phyloP scores from a whole-genome alignment of 2,797 vertebrate species.

The Notolepis coatsorum region DNA sequence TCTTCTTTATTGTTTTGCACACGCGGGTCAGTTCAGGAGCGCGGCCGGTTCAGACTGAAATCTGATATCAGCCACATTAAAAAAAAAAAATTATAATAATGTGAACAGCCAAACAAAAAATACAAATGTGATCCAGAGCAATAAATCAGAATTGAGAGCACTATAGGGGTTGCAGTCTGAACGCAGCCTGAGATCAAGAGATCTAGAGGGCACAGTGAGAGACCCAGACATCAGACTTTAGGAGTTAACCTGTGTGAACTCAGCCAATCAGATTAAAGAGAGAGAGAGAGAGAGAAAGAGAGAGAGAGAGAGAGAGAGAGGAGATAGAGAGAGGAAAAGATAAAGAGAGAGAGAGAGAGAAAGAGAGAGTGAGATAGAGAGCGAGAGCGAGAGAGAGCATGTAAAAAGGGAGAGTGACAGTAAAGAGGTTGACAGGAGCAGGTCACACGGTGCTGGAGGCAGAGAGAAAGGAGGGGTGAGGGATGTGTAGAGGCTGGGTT shows the following conservation, averaged over 20 bases:
- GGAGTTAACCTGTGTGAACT: conserved; percentile 5
- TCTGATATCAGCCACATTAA: too few species aligned
- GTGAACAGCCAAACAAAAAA: too few species aligned
- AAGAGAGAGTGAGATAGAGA: not conserved
- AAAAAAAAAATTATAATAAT: too few species aligned
- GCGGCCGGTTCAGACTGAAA: too few species aligned
- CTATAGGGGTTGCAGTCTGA: too few species aligned
- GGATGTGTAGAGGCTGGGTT: too few species aligned
- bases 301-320: conserved; percentile 35
- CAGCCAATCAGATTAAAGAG: conserved; percentile 33
- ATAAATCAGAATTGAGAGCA: not conserved
- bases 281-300: not conserved
- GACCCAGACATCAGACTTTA: conserved; percentile 17
- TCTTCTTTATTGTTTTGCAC: too few species aligned
- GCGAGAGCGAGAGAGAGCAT: not conserved
- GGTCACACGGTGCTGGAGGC: conserved; percentile 38
- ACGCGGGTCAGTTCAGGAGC: too few species aligned
- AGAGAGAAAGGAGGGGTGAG: not conserved
- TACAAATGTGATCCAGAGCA: too few species aligned
- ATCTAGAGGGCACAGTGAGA: not conserved
- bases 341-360: conserved; percentile 20
- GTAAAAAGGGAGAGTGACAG: conserved; percentile 34
- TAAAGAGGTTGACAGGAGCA: conserved; percentile 36
- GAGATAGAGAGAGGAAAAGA: conserved; percentile 38
- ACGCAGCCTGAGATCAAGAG: too few species aligned